Percentiles rank a stretch among this genome's conserved stretches.
Evolutionary conservation across 2,797 vertebrate genomes (phyloP).

Genomic region (Sebastes itinus): DNA sequence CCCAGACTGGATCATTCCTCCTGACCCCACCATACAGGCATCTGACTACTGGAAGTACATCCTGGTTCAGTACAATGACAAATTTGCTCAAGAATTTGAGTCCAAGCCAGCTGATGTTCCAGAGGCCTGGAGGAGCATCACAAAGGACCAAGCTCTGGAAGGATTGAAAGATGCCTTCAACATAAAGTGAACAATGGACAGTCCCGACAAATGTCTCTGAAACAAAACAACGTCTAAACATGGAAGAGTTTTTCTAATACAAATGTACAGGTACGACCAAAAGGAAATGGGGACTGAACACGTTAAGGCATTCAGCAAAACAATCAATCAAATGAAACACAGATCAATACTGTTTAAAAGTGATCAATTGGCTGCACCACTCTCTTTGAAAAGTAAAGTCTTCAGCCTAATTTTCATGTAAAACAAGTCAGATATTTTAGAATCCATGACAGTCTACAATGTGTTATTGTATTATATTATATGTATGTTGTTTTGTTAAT

Average conservation of each 20-base stretch:
- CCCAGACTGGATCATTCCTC: conserved; percentile 70
- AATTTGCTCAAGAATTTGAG: conserved; percentile 33
- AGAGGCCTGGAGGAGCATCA: conserved; percentile 61
- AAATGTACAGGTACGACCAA: background rate
- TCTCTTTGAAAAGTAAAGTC: background rate
- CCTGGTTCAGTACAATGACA: conserved; percentile 53
- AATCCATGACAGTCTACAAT: too few species aligned
- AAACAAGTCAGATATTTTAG: background rate
- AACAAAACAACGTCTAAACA: background rate
- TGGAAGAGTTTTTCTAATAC: background rate
- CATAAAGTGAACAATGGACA: background rate
- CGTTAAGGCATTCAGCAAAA: background rate
- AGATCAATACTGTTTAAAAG: background rate
- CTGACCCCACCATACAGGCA: conserved; percentile 45
- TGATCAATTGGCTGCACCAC: background rate
- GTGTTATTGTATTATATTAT: background rate
- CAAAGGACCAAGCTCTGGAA: conserved; percentile 41
- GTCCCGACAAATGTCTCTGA: background rate
- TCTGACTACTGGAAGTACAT: conserved; percentile 77
- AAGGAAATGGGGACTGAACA: background rate
- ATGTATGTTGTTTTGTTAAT: background rate
- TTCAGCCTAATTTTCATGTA: background rate
- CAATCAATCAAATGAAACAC: background rate
- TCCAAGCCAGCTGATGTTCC: conserved; percentile 66
- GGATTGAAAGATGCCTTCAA: conserved; percentile 55